Evolutionary conservation across 1,140 invertebrate species (phyloP).

Genomic region (Batillaria attramentaria): DNA sequence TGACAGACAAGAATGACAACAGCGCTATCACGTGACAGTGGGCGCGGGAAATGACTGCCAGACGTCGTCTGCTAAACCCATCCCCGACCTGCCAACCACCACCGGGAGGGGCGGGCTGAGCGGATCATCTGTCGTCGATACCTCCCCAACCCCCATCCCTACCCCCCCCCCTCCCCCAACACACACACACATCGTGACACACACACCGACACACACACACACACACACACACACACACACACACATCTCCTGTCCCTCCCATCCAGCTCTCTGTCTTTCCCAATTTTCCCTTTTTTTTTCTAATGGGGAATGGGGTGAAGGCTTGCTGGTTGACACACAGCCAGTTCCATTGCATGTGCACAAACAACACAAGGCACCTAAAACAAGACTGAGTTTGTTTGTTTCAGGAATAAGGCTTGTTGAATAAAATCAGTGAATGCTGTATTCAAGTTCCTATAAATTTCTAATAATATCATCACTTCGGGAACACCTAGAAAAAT

Average conservation of each 20-base stretch:
- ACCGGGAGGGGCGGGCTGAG: background rate
- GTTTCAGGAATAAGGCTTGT: too few relatives aligned
- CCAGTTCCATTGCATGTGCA: too few relatives aligned
- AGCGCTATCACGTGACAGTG: constrained; percentile 25
- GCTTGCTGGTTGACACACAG: too few relatives aligned
- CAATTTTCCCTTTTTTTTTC: background rate
- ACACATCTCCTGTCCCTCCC: background rate
- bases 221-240: background rate
- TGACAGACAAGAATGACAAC: constrained; percentile 32
- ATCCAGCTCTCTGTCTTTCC: background rate
- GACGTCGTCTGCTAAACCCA: constrained; percentile 6
- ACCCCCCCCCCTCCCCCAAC: background rate
- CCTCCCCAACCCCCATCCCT: background rate
- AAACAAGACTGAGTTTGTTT: too few relatives aligned
- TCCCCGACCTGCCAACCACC: constrained; percentile 7
- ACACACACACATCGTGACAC: too few relatives aligned
- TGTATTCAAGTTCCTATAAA: too few relatives aligned
- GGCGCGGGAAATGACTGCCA: constrained; percentile 18
- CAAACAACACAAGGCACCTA: too few relatives aligned
- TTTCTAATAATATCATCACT: too few relatives aligned
- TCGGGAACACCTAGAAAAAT: too few relatives aligned
- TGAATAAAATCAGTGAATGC: too few relatives aligned
- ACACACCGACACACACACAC: too few relatives aligned
- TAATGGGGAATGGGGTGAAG: background rate
- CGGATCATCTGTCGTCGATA: constrained; percentile 18